Conservation (phyloP, 2,113 vertebrate genomes). For the Chaetura pelagica region DNA sequence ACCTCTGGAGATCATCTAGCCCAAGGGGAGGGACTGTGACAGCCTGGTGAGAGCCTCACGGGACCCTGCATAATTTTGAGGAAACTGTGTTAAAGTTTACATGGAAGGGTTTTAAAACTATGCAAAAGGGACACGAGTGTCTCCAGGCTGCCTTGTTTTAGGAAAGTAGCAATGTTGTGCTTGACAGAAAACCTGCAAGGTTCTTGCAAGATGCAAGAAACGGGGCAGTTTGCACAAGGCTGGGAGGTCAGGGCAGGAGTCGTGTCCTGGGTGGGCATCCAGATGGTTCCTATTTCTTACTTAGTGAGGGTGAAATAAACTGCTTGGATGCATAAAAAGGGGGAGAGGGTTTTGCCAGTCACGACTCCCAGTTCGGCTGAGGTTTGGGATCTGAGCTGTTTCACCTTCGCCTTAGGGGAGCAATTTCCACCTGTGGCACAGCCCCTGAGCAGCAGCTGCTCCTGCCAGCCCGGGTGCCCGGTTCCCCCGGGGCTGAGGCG, state of each 20-base stretch:
- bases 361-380: accelerated
- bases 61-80: not conserved
- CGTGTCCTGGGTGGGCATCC: not conserved
- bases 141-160: not conserved
- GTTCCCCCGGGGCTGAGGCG: not conserved
- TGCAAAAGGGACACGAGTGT: not conserved
- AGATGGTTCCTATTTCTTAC: accelerated
- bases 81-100: not conserved
- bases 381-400: not conserved
- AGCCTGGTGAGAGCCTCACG: not conserved
- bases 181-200: not conserved
- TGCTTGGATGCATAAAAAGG: not conserved
- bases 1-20: too few relatives aligned
- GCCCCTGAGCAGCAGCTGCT: not conserved
- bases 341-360: too few relatives aligned
- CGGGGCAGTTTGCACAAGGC: too few relatives aligned
- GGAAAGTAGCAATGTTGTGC: accelerated
- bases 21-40: not conserved
- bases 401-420: not conserved
- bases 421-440: not conserved
- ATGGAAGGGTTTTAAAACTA: not conserved
- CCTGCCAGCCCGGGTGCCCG: not conserved
- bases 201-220: too few relatives aligned
- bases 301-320: accelerated
- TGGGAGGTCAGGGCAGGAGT: not conserved